These are phyloP conservation scores for Atopsyche davidsoni DNA, from an alignment of 1,140 invertebrate genomes.

Conservation along the genomic window DNA sequence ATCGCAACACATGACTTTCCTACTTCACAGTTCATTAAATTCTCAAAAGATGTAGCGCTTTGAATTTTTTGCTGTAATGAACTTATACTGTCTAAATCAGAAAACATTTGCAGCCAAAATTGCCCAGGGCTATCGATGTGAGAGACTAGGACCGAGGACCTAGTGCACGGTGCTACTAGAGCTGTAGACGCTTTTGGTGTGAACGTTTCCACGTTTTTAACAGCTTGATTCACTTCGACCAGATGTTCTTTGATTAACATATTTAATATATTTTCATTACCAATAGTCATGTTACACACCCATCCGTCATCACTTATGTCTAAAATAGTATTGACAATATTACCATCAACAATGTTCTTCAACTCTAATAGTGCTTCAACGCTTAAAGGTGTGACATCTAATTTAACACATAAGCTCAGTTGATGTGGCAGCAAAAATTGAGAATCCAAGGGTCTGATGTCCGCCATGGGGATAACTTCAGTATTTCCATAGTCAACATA, in stretches of 20 bases:
- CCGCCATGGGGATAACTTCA: constrained; percentile 53
- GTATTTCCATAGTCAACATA: constrained; percentile 76
- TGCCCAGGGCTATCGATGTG: constrained; percentile 59
- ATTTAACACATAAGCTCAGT: background rate
- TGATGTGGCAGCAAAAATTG: constrained; percentile 1
- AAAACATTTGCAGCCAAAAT: constrained; percentile 59
- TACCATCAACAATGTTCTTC: background rate
- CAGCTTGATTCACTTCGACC: background rate
- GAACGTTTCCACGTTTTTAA: background rate
- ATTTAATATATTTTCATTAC: background rate
- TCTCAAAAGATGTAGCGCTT: constrained; percentile 41
- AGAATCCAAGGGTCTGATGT: constrained; percentile 37
- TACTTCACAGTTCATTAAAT: constrained; percentile 51
- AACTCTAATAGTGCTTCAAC: background rate
- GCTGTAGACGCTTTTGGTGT: background rate
- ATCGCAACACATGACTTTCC: constrained; percentile 65
- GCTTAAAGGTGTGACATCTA: background rate
- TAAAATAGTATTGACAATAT: background rate
- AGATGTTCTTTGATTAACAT: background rate
- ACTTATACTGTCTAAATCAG: constrained; percentile 46
- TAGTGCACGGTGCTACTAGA: constrained; percentile 5
- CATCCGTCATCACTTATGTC: background rate
- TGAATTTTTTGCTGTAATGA: constrained; percentile 57
- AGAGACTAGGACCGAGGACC: constrained; percentile 49
- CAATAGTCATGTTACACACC: constrained; percentile 6